These are phyloP conservation scores for Sebastes glaucus DNA, from an alignment of 2,797 vertebrate species.

Conservation along the genomic window DNA sequence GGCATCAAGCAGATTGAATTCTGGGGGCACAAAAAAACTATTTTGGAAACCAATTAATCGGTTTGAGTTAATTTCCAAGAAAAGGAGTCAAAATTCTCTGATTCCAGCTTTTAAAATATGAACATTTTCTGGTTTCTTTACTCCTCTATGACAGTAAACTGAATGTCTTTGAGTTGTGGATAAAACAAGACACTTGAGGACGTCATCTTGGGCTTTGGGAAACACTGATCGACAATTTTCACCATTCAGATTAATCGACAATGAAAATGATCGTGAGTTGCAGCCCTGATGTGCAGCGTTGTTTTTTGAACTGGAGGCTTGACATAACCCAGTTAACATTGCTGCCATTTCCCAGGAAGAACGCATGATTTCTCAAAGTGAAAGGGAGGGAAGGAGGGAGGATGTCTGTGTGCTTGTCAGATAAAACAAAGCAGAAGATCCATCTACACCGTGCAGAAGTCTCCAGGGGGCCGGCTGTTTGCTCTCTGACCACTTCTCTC, in stretches of 20 bases:
- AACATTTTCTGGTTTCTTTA: too few relatives aligned
- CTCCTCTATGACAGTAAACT: too few relatives aligned
- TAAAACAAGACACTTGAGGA: too few relatives aligned
- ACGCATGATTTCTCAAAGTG: constrained; percentile 2
- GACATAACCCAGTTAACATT: neutral
- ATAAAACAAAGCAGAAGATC: constrained; percentile 2
- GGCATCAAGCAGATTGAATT: neutral
- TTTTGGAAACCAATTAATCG: too few relatives aligned
- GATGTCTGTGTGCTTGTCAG: neutral
- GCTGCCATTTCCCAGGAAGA: neutral
- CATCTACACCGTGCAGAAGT: neutral
- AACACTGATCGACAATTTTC: too few relatives aligned
- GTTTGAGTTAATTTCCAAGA: too few relatives aligned
- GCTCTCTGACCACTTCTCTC: constrained; percentile 20
- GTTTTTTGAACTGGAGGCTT: neutral
- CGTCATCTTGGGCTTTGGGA: too few relatives aligned
- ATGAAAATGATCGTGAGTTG: too few relatives aligned
- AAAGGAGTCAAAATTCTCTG: too few relatives aligned
- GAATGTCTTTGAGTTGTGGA: too few relatives aligned
- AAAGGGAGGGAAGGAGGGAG: neutral
- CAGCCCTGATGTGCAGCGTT: neutral
- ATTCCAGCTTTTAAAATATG: too few relatives aligned
- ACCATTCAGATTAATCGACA: too few relatives aligned
- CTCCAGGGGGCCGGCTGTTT: constrained; percentile 8
- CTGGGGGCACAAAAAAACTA: neutral